Evolutionary conservation across 2,797 vertebrate genomes (phyloP).

Genomic region (Chiroxiphia lanceolata): DNA sequence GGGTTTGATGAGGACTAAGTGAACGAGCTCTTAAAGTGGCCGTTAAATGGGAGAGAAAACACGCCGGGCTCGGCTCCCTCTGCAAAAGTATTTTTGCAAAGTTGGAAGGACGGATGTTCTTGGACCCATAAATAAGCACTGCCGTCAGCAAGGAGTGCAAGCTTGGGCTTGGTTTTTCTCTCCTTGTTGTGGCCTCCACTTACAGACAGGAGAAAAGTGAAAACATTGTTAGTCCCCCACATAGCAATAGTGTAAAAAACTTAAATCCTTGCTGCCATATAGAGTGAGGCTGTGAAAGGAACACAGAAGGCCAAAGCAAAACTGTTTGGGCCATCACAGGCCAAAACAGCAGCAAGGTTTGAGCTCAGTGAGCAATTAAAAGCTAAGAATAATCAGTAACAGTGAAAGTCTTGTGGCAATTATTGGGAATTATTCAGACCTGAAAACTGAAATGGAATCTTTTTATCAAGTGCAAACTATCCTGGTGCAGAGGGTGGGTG

Average conservation of each 20-base stretch:
- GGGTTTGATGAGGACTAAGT: constrained; percentile 65
- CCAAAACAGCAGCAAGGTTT: not conserved
- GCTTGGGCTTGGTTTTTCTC: not conserved
- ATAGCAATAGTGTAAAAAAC: not conserved
- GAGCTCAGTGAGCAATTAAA: not conserved
- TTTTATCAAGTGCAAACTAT: not conserved
- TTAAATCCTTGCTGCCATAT: not conserved
- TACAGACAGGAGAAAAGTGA: not conserved
- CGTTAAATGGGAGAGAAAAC: not conserved
- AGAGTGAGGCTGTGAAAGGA: not conserved
- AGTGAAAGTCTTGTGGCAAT: not conserved
- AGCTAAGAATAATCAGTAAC: not conserved
- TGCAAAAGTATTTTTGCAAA: not conserved
- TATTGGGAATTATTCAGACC: not conserved
- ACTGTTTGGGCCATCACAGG: not conserved
- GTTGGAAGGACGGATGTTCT: not conserved
- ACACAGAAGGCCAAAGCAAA: not conserved
- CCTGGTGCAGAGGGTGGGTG: not conserved
- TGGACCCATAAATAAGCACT: not conserved
- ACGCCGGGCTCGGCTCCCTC: not conserved
- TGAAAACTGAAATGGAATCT: not conserved
- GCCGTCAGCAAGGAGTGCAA: not conserved
- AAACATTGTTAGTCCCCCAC: not conserved
- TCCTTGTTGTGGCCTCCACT: not conserved
- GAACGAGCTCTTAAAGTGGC: constrained; percentile 19